phyloP scores from a whole-genome alignment of 2,888 invertebrate species.

The Caenorhabditis zanzibari region DNA sequence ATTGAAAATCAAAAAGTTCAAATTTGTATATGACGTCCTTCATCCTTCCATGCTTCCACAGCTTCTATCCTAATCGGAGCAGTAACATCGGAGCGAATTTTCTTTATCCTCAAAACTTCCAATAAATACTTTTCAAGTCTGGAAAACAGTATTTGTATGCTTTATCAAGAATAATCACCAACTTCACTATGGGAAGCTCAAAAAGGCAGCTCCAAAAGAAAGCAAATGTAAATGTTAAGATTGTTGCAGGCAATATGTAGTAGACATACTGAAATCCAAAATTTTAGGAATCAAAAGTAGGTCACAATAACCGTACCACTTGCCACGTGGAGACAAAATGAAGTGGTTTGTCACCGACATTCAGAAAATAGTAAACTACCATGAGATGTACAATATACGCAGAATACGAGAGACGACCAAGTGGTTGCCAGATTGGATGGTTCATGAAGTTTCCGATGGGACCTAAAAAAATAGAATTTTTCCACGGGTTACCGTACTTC shows the following conservation, averaged over 20 bases:
- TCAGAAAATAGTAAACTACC: constrained; percentile 53
- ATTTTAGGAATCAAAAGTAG: not conserved
- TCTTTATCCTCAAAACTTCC: constrained; percentile 19
- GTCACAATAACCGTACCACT: constrained; percentile 27
- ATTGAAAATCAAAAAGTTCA: not conserved
- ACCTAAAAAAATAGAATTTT: constrained; percentile 40
- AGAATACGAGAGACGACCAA: constrained; percentile 94
- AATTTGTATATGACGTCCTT: not conserved
- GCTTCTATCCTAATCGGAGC: not conserved
- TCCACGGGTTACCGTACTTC: too few species aligned
- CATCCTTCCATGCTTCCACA: not conserved
- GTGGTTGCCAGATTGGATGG: constrained; percentile 90
- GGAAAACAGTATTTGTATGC: too few species aligned
- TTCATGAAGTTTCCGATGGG: constrained; percentile 89
- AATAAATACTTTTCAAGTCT: constrained; percentile 47
- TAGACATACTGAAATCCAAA: constrained; percentile 31
- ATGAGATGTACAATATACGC: constrained; percentile 88
- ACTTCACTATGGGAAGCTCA: constrained; percentile 62
- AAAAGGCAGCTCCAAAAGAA: constrained; percentile 67
- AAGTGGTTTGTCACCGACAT: constrained; percentile 42
- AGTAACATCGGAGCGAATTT: not conserved
- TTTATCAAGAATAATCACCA: not conserved
- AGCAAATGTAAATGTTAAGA: constrained; percentile 43
- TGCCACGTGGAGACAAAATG: constrained; percentile 59
- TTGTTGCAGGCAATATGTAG: constrained; percentile 28